Evolutionary conservation across 1,140 invertebrate species (phyloP).

Genomic region (Mycetomoellerius zeteki): DNA sequence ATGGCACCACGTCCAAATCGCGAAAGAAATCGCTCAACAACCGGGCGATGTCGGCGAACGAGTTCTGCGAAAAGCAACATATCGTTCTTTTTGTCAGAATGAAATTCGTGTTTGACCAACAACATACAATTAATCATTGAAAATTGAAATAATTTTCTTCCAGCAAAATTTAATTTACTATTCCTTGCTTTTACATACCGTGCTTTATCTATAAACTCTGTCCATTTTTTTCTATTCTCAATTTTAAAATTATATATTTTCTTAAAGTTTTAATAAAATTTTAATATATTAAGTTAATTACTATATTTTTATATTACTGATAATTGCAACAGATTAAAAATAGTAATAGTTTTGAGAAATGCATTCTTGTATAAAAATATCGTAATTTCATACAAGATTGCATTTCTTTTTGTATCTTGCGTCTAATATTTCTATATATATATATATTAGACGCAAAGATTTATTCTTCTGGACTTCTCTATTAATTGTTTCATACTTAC

Average conservation of each 20-base stretch:
- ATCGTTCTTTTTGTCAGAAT: neutral
- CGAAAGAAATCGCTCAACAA: constrained; percentile 96
- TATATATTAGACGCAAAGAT: neutral
- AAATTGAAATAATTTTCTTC: neutral
- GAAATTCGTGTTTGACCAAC: neutral
- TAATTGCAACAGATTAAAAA: neutral
- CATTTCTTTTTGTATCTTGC: neutral
- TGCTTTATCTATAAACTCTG: too few species aligned
- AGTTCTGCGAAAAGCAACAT: constrained; percentile 88
- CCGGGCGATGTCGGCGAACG: constrained; percentile 95
- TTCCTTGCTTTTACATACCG: too few species aligned
- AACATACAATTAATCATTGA: neutral
- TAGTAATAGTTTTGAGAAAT: neutral
- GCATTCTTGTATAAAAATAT: neutral
- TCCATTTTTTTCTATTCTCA: neutral
- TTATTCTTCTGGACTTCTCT: neutral
- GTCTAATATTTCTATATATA: neutral
- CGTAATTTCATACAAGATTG: too few species aligned
- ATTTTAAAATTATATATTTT: neutral
- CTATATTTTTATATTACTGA: neutral
- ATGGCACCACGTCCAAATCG: constrained; percentile 96
- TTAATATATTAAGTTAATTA: neutral
- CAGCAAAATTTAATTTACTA: neutral
- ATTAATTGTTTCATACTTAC: constrained; percentile 83
- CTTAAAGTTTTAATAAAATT: neutral